Evolutionary conservation across 2,888 invertebrate species (phyloP).

Genomic region (Tetragnatha montana): DNA sequence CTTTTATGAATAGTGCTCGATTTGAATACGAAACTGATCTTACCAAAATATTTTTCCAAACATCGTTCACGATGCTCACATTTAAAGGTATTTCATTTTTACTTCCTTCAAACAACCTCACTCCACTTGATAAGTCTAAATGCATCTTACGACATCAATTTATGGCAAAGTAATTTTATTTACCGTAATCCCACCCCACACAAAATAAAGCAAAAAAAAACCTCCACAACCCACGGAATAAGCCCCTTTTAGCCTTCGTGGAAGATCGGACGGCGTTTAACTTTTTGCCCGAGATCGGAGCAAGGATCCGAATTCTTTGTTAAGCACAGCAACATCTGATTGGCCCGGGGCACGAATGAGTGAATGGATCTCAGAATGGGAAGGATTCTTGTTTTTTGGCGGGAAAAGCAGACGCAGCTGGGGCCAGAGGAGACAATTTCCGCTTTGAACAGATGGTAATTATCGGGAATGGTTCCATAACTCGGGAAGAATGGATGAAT

Average conservation of each 20-base stretch:
- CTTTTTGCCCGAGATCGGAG: not conserved
- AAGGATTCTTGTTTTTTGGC: conserved; percentile 17
- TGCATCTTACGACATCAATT: too few species aligned
- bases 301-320: conserved; percentile 13
- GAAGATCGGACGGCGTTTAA: not conserved
- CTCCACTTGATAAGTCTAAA: too few species aligned
- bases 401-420: conserved; percentile 19
- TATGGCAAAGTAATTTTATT: too few species aligned
- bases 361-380: conserved; percentile 24
- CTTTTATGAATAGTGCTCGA: too few species aligned
- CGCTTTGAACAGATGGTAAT: conserved; percentile 36
- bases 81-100: too few species aligned
- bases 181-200: too few species aligned
- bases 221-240: too few species aligned
- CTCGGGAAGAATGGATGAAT: conserved; percentile 11
- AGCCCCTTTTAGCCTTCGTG: not conserved
- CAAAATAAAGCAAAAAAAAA: too few species aligned
- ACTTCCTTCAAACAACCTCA: too few species aligned
- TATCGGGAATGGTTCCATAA: conserved; percentile 32
- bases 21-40: too few species aligned
- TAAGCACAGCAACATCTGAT: conserved; percentile 20
- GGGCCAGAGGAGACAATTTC: conserved; percentile 13
- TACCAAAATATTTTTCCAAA: too few species aligned
- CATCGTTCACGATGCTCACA: too few species aligned
- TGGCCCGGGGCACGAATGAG: not conserved